Evolutionary conservation across 2,888 invertebrate species (phyloP).

Genomic region (Brenthis hecate): DNA sequence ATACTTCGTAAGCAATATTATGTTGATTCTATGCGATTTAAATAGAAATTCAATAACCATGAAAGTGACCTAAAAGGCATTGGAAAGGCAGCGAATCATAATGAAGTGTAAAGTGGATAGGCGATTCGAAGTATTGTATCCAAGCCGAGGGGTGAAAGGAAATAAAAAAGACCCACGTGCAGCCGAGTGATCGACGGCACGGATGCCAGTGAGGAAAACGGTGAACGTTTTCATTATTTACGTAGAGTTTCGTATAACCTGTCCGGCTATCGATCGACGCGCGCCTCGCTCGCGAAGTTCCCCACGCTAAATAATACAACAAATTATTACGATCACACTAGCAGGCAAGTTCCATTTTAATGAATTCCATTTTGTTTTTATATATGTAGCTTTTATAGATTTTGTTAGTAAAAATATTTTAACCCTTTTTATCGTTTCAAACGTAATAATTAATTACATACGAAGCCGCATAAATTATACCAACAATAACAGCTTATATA

Average conservation of each 20-base stretch:
- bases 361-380: not conserved
- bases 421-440: not conserved
- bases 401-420: not conserved
- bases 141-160: slow-evolving; percentile 16
- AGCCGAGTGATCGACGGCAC: slow-evolving; percentile 33
- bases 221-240: slow-evolving; percentile 72
- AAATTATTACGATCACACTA: slow-evolving; percentile 24
- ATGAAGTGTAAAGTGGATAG: slow-evolving; percentile 18
- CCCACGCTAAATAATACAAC: slow-evolving; percentile 41
- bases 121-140: slow-evolving; percentile 23
- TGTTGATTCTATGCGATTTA: not conserved
- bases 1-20: too few species aligned
- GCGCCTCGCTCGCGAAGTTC: slow-evolving; percentile 38
- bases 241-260: slow-evolving; percentile 44
- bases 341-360: slow-evolving; percentile 5
- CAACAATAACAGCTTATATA: not conserved
- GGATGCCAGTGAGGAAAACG: slow-evolving; percentile 32
- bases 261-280: slow-evolving; percentile 44
- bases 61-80: slow-evolving; percentile 12
- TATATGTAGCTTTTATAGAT: slow-evolving; percentile 11
- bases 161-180: slow-evolving; percentile 27
- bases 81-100: slow-evolving; percentile 14
- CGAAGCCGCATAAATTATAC: not conserved
- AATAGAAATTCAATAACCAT: slow-evolving; percentile 9
- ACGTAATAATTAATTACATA: not conserved